Evolutionary conservation across 1,140 invertebrate species (phyloP).

Genomic region (Lucilia cuprina): DNA sequence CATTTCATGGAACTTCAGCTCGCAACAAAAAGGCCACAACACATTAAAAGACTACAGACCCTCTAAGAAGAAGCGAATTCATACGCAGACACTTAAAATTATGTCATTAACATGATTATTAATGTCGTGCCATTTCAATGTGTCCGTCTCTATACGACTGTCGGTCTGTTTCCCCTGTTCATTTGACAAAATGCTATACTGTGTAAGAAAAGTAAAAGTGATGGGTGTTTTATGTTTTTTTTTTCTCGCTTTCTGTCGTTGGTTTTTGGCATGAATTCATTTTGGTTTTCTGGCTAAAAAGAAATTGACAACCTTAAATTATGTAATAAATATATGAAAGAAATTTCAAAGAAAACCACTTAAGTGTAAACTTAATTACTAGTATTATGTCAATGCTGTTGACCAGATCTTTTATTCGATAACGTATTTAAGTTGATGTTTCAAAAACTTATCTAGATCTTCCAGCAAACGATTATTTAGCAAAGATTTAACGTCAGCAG

Average conservation of each 20-base stretch:
- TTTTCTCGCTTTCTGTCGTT: too few relatives aligned
- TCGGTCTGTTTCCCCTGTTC: too few relatives aligned
- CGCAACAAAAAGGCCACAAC: background rate
- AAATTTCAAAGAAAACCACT: background rate
- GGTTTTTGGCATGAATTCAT: background rate
- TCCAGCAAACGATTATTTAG: slow-evolving; percentile 66
- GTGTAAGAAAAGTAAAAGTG: background rate
- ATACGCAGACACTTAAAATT: too few relatives aligned
- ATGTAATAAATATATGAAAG: background rate
- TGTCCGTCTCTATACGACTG: too few relatives aligned
- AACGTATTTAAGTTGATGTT: slow-evolving; percentile 55
- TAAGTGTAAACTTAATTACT: background rate
- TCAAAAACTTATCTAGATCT: slow-evolving; percentile 58
- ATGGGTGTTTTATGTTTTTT: background rate
- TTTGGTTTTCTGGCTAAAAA: background rate
- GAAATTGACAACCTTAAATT: background rate
- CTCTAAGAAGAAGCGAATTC: background rate
- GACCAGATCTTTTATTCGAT: slow-evolving; percentile 49
- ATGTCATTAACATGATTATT: too few relatives aligned
- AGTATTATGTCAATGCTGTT: background rate
- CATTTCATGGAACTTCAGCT: background rate
- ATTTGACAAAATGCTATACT: background rate
- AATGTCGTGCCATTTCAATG: background rate
- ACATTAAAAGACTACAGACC: background rate
- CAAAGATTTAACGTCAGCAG: slow-evolving; percentile 66